Evolutionary conservation across 2,888 invertebrate species (phyloP), one percentile per base, ranked within the genome.

Genomic region (Dynastes maya): DNA sequence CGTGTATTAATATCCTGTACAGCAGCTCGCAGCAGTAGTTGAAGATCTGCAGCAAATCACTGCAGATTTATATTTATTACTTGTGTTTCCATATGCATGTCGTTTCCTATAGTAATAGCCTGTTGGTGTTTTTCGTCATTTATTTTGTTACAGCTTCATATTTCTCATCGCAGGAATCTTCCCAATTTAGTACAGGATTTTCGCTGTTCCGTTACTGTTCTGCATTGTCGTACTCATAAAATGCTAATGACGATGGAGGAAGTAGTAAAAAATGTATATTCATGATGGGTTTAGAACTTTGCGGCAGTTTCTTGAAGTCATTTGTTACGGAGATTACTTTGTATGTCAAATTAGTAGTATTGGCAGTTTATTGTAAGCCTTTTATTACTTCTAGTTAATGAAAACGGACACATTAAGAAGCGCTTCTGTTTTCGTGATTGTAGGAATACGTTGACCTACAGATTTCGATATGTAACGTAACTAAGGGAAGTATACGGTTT

Each of bases 1-100:
- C 22, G 71, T 5, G 72, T 74, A 74, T 74, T 74, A 74, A 74
- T 74, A 61, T 61, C 40, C 61, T 45, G 61, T 61, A 61, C 22
- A 40, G 27, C 13, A 40, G 2, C 61, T 61, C 55, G 45, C 55
- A 37, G 49, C 51, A 51, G 51, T 68, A 51, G 27, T 27, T 11
- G 51, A 13, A 51, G 29, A 51, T 27, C 68, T 13, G 27, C 6
- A 49, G 11, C 13, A 68, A 40, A 40, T 13, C 4, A n/a, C 9
- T 37, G 37, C 16, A 65, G 8, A 68, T 67, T 67, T 68, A 29
- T n/a, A 27, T 29, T 68, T 11, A 16, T 68, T 27, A 4, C 27
- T 58, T 58, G 45, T 45, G 45, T 45, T 11, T 37, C 6, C 37
- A 6, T 37, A 11, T 45, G 45, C 45, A 45, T 45, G 8, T 45